Base-by-base conservation (phyloP, 30 jellyfish, hydroid and myxozoan species). In the Mastigias papua region DNA sequence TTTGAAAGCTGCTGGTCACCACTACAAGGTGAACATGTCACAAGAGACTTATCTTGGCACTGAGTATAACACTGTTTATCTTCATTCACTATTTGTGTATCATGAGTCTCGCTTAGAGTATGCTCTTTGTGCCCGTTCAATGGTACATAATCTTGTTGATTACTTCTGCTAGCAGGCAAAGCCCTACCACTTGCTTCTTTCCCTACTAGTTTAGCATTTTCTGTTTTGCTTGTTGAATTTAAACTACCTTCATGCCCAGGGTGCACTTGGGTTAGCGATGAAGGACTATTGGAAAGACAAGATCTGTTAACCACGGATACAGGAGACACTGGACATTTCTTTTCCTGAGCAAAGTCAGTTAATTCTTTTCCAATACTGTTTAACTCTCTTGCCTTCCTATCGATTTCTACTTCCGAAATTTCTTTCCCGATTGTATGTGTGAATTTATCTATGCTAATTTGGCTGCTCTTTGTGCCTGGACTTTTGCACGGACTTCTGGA, bases 401-500 rank as follows among this genome's bases (percentile, higher is more conserved):
- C n/a, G n/a, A n/a, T n/a, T n/a, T n/a, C n/a, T n/a, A n/a, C n/a
- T n/a, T n/a, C n/a, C n/a, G n/a, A n/a, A n/a, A n/a, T n/a, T n/a
- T n/a, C n/a, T 51, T 68, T 82, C 30, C 67, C 0, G 1, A 85
- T 33, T 42, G 78, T 73, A 46, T 46, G 16, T 0, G 88, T 37
- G 65, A 85, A 85, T 32, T 31, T 85, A 5, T 85, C 94, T 17
- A 85, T 85, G 23, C 73, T 48, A 20, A 70, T 32, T 34, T 85
- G 94, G 22, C 32, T 48, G 4, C 66, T 58, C 9, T 49, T 28
- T 34, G 20, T 26, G 32, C 33, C 1, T 34, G 69, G 78, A 10
- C 35, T 23, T 23, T 9, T 22, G 28, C 21, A 32, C 51, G 34
- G 49, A 22, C 51, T 29, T 19, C 67, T 42, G 65, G 82, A 27